These are phyloP conservation scores for Eciton burchellii DNA, from an alignment of 1,140 invertebrate species.

Conservation along the genomic window DNA sequence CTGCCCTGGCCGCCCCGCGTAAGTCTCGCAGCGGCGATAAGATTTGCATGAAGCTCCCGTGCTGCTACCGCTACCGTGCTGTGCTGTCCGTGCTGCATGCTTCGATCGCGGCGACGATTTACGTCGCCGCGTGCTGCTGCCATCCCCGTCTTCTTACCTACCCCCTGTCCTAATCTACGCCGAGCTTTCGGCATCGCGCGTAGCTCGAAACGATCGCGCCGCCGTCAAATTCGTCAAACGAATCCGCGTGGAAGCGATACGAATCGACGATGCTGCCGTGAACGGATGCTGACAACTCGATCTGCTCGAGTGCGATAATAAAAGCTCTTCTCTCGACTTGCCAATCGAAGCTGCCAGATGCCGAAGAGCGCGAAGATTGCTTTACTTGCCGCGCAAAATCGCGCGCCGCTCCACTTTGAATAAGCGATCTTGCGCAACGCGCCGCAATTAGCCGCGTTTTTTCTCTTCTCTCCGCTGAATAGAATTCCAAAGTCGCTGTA, in stretches of 20 bases:
- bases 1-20: conserved; percentile 53
- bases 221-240: conserved; percentile 19
- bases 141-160: conserved; percentile 30
- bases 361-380: too few relatives aligned
- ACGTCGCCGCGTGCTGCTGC: conserved; percentile 64
- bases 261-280: too few relatives aligned
- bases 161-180: conserved; percentile 21
- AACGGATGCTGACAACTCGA: too few relatives aligned
- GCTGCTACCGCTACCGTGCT: not conserved
- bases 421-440: not conserved
- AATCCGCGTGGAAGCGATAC: not conserved
- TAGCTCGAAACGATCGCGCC: conserved; percentile 16
- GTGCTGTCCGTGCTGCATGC: conserved; percentile 11
- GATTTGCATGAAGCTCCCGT: conserved; percentile 70
- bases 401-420: not conserved
- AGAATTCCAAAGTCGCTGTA: not conserved
- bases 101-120: conserved; percentile 70
- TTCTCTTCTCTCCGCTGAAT: too few relatives aligned
- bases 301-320: not conserved
- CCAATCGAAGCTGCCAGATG: too few relatives aligned
- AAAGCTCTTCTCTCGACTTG: too few relatives aligned
- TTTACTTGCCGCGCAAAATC: not conserved
- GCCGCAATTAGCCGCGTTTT: conserved; percentile 2
- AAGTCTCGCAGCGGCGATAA: conserved; percentile 67
- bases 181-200: conserved; percentile 33